Evolutionary conservation across 2,113 vertebrate genomes (phyloP), one percentile per base, ranked within the genome.

Genomic region (Labrus mixtus): DNA sequence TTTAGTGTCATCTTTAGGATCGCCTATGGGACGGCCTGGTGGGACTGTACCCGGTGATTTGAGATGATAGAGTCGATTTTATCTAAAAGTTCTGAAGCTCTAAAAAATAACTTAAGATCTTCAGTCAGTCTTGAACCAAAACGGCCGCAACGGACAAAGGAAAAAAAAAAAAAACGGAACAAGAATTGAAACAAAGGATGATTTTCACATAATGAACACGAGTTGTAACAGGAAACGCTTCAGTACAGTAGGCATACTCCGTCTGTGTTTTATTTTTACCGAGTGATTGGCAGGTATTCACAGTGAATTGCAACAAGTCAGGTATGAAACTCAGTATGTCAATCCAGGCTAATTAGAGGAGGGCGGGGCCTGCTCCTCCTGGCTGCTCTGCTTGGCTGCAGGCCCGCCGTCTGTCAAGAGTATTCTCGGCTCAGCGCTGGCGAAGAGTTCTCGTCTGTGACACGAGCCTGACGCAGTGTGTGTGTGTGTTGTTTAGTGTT

Each of bases 331-430:
- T 36, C 37, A 15, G 37, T 3, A 1, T 68, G 29, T 64, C 67
- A 63, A n/a, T 45, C 3, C 20, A 48, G 33, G 20, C 11, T 20
- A 37, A 46, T 66, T 75, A 64, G 9, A 16, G 6, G 53, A 29
- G 50, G 71, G 51, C 1, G 1, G 1, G 19, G 29, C 48, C 56
- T 16, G 33, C 23, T 48, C 11, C 45, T 60, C 20, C 8, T 25
- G 54, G 72, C 12, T 6, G 15, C 13, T 79, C 33, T 58, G 46
- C 39, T 67, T 72, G 81, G 78, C 74, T 66, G 22, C 57, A n/a
- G 33, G 84, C 66, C 61, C 10, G 58, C 41, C 33, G 16, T 61
- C 76, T 67, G 80, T 79, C 77, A 75, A 75, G 60, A 70, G 59
- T 50, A 15, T 29, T 25, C n/a, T 33, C 29, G 65, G 50, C 70